Conservation (phyloP, 2,113 vertebrate genomes). For the Opisthocomus hoazin region DNA sequence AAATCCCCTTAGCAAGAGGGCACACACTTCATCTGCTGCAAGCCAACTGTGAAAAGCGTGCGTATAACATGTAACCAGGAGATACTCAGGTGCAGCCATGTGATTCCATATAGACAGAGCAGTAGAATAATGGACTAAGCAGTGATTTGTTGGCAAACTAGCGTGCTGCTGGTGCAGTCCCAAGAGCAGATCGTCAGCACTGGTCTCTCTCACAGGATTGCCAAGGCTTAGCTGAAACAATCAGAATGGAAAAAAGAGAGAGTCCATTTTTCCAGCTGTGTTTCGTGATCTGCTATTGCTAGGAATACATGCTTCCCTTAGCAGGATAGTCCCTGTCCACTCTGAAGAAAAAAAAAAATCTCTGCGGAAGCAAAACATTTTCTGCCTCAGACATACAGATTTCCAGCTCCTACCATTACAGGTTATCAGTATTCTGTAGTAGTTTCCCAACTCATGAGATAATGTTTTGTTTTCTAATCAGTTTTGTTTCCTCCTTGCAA, state of each 20-base stretch:
- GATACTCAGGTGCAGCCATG: background rate
- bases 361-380: background rate
- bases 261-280: background rate
- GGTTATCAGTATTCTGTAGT: background rate
- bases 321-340: background rate
- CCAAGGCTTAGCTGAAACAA: conserved; percentile 18
- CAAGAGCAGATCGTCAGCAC: background rate
- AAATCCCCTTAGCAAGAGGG: background rate
- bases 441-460: background rate
- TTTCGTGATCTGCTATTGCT: background rate
- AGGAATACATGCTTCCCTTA: background rate
- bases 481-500: background rate
- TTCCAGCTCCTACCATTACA: background rate
- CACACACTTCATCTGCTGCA: background rate
- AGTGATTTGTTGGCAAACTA: background rate
- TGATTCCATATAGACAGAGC: background rate
- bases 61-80: background rate
- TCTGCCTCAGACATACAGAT: background rate
- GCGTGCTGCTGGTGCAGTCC: background rate
- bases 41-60: background rate
- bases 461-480: background rate
- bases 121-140: background rate
- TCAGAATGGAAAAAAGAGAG: background rate
- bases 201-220: background rate
- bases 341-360: background rate